These are phyloP conservation scores for Coranthus polyacanthus DNA, from an alignment of 2,797 vertebrate species.

Conservation along the genomic window DNA sequence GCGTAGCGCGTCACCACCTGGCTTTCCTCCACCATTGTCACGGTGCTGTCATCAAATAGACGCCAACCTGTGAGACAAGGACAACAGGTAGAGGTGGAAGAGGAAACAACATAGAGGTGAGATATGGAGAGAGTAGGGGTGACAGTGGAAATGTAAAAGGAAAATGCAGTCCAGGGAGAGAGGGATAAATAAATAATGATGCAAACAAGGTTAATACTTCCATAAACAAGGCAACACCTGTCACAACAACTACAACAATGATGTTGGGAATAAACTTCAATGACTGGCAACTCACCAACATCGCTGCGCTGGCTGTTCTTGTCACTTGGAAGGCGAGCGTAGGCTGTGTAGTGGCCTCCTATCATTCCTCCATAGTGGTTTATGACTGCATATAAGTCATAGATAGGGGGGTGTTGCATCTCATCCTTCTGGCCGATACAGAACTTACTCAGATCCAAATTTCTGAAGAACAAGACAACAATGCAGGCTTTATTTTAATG, in stretches of 20 bases:
- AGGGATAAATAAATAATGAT: too few relatives aligned
- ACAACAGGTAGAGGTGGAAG: not conserved
- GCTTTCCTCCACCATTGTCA: conserved; percentile 97
- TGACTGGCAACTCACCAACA: conserved; percentile 88
- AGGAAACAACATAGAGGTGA: too few relatives aligned
- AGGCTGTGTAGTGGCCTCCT: conserved; percentile 97
- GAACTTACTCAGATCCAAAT: conserved; percentile 97
- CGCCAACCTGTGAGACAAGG: conserved; percentile 90
- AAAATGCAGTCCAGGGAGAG: too few relatives aligned
- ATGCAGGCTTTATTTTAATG: not conserved
- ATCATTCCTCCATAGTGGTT: conserved; percentile 99
- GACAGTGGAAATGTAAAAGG: not conserved
- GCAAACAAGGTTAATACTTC: too few relatives aligned
- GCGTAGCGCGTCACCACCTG: conserved; percentile 98
- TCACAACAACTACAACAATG: not conserved
- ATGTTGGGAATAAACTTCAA: not conserved
- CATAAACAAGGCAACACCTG: rapidly evolving
- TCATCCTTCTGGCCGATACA: conserved; percentile 98
- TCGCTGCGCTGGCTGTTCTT: conserved; percentile 99
- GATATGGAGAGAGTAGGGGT: not conserved
- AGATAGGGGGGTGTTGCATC: conserved; percentile 93
- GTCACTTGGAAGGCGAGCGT: conserved; percentile 94
- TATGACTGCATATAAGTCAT: conserved; percentile 98
- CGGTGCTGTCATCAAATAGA: conserved; percentile 97
- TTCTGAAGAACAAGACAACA: conserved; percentile 80